A percentile compares a stretch with the other conserved stretches of the same genome.
These are phyloP conservation scores for Anniella stebbinsi DNA, from an alignment of 2,797 vertebrate species.

Conservation along the genomic window DNA sequence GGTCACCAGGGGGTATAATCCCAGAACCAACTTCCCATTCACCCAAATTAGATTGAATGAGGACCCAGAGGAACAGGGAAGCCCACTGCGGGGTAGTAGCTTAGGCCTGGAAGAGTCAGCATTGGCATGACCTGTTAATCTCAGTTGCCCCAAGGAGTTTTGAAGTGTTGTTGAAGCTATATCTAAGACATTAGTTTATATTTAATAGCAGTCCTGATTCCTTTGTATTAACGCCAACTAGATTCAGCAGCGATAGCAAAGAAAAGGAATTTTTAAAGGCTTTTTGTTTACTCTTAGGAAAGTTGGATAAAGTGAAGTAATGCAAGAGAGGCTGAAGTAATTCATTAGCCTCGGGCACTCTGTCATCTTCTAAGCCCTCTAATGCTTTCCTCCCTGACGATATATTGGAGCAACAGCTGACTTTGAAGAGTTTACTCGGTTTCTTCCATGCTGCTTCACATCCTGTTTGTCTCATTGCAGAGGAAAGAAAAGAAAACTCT, in stretches of 20 bases:
- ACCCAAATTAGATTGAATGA: neutral
- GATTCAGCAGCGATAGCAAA: neutral
- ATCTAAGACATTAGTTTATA: conserved; percentile 27
- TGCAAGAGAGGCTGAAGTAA: neutral
- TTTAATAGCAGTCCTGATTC: conserved; percentile 24
- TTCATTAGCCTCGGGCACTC: conserved; percentile 20
- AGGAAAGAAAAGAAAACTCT: conserved; percentile 12
- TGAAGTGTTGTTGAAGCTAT: conserved; percentile 26
- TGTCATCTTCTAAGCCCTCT: neutral
- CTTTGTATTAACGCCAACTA: conserved; percentile 45
- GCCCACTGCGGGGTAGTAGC: neutral
- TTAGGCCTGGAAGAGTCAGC: neutral
- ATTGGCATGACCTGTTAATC: neutral
- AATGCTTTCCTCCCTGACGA: neutral
- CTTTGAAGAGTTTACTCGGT: neutral
- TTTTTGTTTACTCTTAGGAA: conserved; percentile 27
- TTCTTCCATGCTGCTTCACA: conserved; percentile 18
- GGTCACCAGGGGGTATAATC: neutral
- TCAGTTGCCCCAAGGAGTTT: conserved; percentile 7
- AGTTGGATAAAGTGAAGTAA: conserved; percentile 22
- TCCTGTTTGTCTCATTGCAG: conserved; percentile 44
- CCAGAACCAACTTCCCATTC: neutral
- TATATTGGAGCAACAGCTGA: conserved; percentile 17
- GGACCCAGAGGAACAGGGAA: neutral
- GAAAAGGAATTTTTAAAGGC: conserved; percentile 33